These are phyloP conservation scores for Chorisops tibialis DNA, from an alignment of 2,888 invertebrate species.

Conservation along the genomic window DNA sequence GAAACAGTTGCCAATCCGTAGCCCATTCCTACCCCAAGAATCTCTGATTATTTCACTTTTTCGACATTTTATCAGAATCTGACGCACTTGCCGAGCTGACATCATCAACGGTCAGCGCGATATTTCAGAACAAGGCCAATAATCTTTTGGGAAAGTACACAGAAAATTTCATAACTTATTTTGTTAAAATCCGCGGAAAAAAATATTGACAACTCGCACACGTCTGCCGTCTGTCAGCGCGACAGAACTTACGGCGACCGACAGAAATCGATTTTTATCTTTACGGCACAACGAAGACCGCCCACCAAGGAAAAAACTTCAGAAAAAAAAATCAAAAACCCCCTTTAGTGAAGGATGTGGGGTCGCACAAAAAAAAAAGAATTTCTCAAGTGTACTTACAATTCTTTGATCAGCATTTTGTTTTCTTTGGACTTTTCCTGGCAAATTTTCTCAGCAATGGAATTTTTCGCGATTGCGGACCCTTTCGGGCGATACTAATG, in stretches of 20 bases:
- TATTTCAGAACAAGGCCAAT: not conserved
- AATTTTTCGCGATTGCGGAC: not conserved
- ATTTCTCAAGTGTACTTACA: slow-evolving; percentile 29
- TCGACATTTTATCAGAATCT: not conserved
- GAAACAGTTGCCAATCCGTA: not conserved
- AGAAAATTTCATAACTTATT: not conserved
- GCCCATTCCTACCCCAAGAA: not conserved
- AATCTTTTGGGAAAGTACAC: not conserved
- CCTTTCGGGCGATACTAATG: no score
- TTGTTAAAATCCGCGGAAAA: not conserved
- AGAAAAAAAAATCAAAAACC: no score
- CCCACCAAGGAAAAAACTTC: no score
- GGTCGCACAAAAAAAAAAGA: no score
- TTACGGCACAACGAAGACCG: slow-evolving; percentile 5
- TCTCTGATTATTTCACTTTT: not conserved
- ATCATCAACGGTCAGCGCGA: not conserved
- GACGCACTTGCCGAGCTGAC: slow-evolving; percentile 9
- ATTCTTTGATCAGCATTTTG: slow-evolving; percentile 33
- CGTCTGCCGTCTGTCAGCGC: slow-evolving; percentile 5
- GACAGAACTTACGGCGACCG: slow-evolving; percentile 16
- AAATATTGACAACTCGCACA: not conserved
- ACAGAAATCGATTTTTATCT: slow-evolving; percentile 28
- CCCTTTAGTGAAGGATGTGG: no score
- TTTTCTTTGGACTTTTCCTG: slow-evolving; percentile 5
- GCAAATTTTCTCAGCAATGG: not conserved